phyloP scores from a whole-genome alignment of 2,797 vertebrate species.

The Pseudochirops corinnae region DNA sequence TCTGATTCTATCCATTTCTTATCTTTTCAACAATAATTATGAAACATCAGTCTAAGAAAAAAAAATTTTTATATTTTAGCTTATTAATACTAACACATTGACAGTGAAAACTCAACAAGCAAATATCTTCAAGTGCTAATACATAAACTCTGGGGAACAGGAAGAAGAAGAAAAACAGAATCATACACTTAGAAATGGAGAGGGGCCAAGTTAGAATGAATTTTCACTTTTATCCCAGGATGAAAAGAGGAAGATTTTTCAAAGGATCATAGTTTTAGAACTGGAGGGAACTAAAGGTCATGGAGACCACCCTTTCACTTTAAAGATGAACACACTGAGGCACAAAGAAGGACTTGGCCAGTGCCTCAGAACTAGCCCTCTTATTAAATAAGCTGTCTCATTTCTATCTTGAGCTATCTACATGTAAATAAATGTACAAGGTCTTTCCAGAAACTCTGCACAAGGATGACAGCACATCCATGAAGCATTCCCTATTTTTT shows the following conservation, averaged over 20 bases:
- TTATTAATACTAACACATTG: slow-evolving; percentile 19
- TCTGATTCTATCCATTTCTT: background rate
- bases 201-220: background rate
- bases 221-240: slow-evolving; percentile 3
- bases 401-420: background rate
- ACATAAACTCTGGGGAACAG: slow-evolving; percentile 31
- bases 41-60: slow-evolving; percentile 36
- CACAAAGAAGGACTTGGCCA: background rate
- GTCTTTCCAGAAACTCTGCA: background rate
- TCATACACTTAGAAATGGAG: background rate
- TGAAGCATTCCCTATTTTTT: background rate
- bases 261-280: background rate
- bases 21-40: slow-evolving; percentile 35
- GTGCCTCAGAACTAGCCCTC: background rate
- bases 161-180: slow-evolving; percentile 3
- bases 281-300: background rate
- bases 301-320: background rate
- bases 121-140: slow-evolving; percentile 37
- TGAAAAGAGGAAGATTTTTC: slow-evolving; percentile 22
- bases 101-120: background rate
- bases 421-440: background rate
- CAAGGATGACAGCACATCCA: background rate
- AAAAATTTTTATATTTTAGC: slow-evolving; percentile 6
- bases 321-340: background rate
- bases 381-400: background rate